Percentiles rank a stretch among this genome's conserved stretches.
These are phyloP conservation scores for Calameuta idolon DNA, from an alignment of 2,888 invertebrate genomes.

Conservation along the genomic window DNA sequence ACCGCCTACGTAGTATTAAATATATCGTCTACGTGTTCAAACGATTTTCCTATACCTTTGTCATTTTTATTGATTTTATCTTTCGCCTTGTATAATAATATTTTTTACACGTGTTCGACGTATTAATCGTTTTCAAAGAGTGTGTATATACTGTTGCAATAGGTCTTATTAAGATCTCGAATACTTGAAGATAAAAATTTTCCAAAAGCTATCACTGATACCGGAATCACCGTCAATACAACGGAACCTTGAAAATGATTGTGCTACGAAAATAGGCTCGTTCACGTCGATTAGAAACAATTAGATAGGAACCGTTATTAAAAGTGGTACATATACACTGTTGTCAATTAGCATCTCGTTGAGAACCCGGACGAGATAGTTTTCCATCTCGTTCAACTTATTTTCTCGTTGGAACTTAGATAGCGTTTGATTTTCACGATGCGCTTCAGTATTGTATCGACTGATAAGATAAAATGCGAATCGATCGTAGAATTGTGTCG, in stretches of 20 bases:
- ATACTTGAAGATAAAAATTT: background rate
- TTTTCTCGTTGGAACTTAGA: background rate
- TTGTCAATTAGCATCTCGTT: background rate
- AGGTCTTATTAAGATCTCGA: background rate
- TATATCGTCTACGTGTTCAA: background rate
- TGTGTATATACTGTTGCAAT: background rate
- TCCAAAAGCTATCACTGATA: background rate
- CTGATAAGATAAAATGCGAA: background rate
- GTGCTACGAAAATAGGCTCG: background rate
- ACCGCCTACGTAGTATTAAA: background rate
- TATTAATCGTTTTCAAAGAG: background rate
- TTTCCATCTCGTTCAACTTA: background rate
- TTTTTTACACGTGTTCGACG: background rate
- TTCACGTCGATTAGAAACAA: background rate
- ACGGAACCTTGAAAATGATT: background rate
- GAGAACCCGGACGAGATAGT: background rate
- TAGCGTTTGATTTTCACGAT: background rate
- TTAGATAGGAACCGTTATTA: background rate
- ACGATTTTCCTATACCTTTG: too few relatives aligned
- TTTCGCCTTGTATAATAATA: background rate
- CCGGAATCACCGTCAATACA: background rate
- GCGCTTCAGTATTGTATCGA: background rate
- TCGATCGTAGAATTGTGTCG: background rate
- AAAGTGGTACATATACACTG: background rate
- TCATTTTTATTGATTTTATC: too few relatives aligned